A percentile compares a stretch with the other conserved stretches of the same genome.
Evolutionary conservation across 2,797 vertebrate genomes (phyloP).

Genomic region (Clarias laeviceps): DNA sequence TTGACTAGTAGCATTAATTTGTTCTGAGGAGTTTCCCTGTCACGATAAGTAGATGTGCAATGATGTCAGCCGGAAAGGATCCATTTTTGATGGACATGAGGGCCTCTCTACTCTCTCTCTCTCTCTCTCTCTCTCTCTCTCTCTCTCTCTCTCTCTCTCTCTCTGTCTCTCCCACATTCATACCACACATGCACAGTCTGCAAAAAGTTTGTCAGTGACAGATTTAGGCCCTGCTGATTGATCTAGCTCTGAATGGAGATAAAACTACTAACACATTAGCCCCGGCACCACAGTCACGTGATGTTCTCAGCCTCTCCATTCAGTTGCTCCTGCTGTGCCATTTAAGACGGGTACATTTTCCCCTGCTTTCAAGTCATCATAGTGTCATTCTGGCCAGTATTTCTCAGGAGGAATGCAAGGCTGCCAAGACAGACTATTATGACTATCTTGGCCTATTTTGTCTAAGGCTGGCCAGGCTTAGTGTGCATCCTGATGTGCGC

Average conservation of each 20-base stretch:
- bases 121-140: background rate
- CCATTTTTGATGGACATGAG: background rate
- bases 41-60: background rate
- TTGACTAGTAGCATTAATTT: no score
- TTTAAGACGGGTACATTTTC: background rate
- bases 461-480: no score
- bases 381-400: no score
- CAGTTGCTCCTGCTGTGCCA: conserved; percentile 5
- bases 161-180: background rate
- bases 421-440: no score
- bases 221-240: background rate
- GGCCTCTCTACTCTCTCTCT: background rate
- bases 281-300: background rate
- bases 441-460: no score
- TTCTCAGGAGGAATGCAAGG: no score
- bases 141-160: background rate
- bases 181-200: background rate
- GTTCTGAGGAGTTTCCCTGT: no score
- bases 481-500: no score
- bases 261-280: background rate
- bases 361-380: background rate
- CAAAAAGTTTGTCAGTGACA: conserved; percentile 10
- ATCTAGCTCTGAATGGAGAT: conserved; percentile 7
- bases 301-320: conserved; percentile 15
- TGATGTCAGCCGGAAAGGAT: background rate